These are phyloP conservation scores for Hipparchia semele DNA, from an alignment of 2,888 invertebrate genomes.

Conservation along the genomic window DNA sequence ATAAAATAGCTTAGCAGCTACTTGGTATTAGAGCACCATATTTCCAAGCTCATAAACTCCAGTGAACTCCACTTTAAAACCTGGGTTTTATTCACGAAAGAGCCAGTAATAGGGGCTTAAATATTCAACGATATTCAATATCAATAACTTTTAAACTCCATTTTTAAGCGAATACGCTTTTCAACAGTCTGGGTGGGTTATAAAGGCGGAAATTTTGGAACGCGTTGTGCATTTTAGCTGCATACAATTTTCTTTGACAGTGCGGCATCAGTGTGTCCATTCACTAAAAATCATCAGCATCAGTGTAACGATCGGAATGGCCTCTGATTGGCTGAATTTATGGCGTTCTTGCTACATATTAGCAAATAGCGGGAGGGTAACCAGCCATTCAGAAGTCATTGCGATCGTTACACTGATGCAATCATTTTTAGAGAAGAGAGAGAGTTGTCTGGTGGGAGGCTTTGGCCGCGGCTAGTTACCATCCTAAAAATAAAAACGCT, in stretches of 20 bases:
- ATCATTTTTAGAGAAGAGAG: too few species aligned
- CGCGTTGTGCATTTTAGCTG: neutral
- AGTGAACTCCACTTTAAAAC: constrained; percentile 32
- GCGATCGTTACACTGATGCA: too few species aligned
- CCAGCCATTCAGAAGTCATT: too few species aligned
- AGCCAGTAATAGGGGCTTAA: constrained; percentile 36
- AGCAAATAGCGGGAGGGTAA: too few species aligned
- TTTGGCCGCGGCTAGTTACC: too few species aligned
- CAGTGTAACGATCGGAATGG: too few species aligned
- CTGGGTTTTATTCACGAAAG: constrained; percentile 33
- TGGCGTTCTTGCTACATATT: too few species aligned
- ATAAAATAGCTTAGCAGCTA: neutral
- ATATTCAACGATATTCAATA: constrained; percentile 42
- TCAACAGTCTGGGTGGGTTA: constrained; percentile 34
- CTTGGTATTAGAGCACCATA: constrained; percentile 14
- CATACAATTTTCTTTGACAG: neutral
- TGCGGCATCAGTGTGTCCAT: too few species aligned
- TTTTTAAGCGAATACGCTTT: constrained; percentile 38
- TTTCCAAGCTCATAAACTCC: constrained; percentile 29
- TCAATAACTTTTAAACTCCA: constrained; percentile 40
- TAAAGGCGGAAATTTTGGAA: constrained; percentile 28
- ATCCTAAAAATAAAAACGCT: too few species aligned
- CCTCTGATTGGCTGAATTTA: too few species aligned
- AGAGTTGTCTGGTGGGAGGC: too few species aligned
- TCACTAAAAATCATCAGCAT: too few species aligned